Base-by-base conservation (phyloP, 2,113 vertebrate species). In the Macquaria ambigua region DNA sequence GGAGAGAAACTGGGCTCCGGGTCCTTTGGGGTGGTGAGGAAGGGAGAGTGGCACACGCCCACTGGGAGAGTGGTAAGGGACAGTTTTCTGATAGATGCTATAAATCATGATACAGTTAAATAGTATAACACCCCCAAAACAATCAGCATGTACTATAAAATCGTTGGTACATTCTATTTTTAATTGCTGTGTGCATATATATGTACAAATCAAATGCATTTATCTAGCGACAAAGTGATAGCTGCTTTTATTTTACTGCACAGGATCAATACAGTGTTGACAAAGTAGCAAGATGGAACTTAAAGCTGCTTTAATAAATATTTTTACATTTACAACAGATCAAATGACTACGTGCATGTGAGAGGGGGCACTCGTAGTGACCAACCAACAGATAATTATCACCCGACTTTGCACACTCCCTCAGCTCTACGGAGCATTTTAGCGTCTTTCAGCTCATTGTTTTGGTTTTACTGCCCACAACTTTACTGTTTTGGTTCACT, bases 21-120 rank as follows among this genome's bases (percentile, higher is more conserved):
- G 20, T 97, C 97, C 85, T 98, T 97, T 8, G 97, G 97, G 0
- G 96, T 97, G 79, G 97, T 98, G 71, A 95, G 91, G 66, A 96
- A 89, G 53, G 97, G 95, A 2, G 95, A 97, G 34, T 98, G 97
- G 97, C 95, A 94, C 3, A 90, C 95, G 0, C 95, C 96, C 0
- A 90, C 90, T 0, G 97, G 97, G 5, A 93, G 89, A 90, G 93
- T 94, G 56, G 97, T 98, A 88, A 95, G 97, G 87, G 12, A 10
- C 10, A 0, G 3, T 25, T 43, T n/a, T 10, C 23, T 64, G 31
- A 43, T 11, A 8, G 34, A 12, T 53, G 9, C 23, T 72, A 2
- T 55, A 15, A 8, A 16, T 63, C 7, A 21, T 21, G 11, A 55
- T n/a, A 41, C 37, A 50, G 10, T 8, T 68, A 25, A 37, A 39